Evolutionary conservation across 2,888 invertebrate genomes (phyloP), one percentile per base, ranked within the genome.

Genomic region (Eristalinus sepulchralis): DNA sequence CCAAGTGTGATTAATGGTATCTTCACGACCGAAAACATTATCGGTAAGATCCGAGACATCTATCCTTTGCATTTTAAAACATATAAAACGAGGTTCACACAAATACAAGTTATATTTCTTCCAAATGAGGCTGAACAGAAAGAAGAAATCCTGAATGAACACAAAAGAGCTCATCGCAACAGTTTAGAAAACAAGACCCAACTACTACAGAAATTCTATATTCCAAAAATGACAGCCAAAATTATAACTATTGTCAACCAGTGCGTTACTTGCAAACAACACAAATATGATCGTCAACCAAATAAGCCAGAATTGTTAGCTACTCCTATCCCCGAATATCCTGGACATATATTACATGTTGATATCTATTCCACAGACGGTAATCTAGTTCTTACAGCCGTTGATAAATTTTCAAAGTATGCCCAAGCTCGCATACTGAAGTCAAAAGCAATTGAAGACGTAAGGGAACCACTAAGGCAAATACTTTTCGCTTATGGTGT

Each of bases 101-200:
- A 75, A 36, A 57, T 36, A n/a, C 17, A 77, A 10, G 80, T 88
- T 2, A 62, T 63, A 71, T 66, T 81, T 22, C 11, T 88, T 10
- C 10, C 39, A 3, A 75, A 75, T 10, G 79, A 85, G n/a, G 1
- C n/a, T 8, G 79, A 85, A 36, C 82, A 85, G 20, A 78, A 81
- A 47, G 39, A 47, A 39, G 27, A 22, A 39, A 71, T 71, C 11
- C 17, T 63, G 11, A 24, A 20, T 13, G 6, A n/a, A 4, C 88
- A 88, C n/a, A 88, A 66, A 36, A 70, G 85, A 66, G 87, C 77
- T 3, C 82, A 85, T 31, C 55, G 84, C 8, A 20, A 80, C 13
- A 36, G 57, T 47, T 13, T 39, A 31, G 79, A 88, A 47, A 88
- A 84, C 13, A 71, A 63, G 66, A 20, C 27, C 6, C 67, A 83